Conservation (phyloP, 2,888 invertebrate species). For the Cacoxenus indagator region DNA sequence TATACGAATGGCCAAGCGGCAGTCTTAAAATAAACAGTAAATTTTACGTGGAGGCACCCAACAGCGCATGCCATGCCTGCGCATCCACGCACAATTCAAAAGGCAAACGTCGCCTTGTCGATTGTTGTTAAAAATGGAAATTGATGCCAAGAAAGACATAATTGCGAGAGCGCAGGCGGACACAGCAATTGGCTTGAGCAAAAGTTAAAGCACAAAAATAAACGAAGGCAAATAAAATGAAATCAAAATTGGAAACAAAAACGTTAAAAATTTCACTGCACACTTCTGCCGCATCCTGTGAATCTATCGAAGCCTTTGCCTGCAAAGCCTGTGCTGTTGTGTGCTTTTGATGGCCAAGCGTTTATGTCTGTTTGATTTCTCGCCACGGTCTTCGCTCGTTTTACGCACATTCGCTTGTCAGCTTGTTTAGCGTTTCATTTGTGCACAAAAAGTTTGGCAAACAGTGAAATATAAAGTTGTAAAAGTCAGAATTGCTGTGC, state of each 20-base stretch:
- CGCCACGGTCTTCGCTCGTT: constrained; percentile 15
- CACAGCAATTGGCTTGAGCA: too few species aligned
- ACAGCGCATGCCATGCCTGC: constrained; percentile 17
- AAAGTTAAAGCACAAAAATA: constrained; percentile 29
- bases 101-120: constrained; percentile 17
- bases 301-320: background rate
- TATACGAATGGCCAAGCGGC: constrained; percentile 30
- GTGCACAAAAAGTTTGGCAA: background rate
- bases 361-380: constrained; percentile 7
- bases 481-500: constrained; percentile 40
- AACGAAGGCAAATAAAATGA: constrained; percentile 27
- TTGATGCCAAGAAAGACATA: constrained; percentile 52
- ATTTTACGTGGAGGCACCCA: constrained; percentile 46
- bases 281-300: background rate
- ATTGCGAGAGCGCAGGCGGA: too few species aligned
- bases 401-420: constrained; percentile 42
- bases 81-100: constrained; percentile 7
- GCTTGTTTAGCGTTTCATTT: constrained; percentile 10
- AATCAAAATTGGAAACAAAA: constrained; percentile 34
- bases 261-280: background rate
- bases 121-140: constrained; percentile 59
- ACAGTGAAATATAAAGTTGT: constrained; percentile 32
- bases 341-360: background rate
- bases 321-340: background rate
- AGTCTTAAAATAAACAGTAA: constrained; percentile 45